phyloP scores from a whole-genome alignment of 2,888 invertebrate genomes.

The Tinea semifulvella region DNA sequence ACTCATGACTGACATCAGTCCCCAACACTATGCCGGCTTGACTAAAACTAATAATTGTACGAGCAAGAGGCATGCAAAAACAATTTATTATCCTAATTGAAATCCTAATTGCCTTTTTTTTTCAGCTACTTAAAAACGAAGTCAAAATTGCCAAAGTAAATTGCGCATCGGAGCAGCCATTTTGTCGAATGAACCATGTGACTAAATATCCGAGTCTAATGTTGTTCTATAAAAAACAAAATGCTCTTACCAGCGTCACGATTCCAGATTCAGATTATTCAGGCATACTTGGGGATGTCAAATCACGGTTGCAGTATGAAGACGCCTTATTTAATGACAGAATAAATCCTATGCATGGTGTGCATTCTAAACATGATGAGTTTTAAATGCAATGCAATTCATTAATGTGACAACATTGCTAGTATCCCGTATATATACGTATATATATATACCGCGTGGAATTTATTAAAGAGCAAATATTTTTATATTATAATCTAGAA shows the following conservation, averaged over 20 bases:
- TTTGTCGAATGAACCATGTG: conserved; percentile 52
- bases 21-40: no score
- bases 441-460: no score
- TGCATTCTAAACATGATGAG: conserved; percentile 40
- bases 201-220: conserved; percentile 46
- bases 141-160: conserved; percentile 53
- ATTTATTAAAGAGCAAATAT: no score
- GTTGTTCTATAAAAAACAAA: conserved; percentile 29
- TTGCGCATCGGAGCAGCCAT: conserved; percentile 42
- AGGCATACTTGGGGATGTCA: conserved; percentile 31
- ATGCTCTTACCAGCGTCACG: conserved; percentile 30
- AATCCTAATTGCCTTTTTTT: no score
- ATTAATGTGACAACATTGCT: not conserved
- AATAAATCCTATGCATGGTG: conserved; percentile 25
- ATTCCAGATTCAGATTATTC: conserved; percentile 34
- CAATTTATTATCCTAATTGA: no score
- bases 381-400: conserved; percentile 26
- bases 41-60: no score
- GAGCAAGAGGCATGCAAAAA: no score
- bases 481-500: no score
- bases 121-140: conserved; percentile 41
- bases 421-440: no score
- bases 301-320: conserved; percentile 33
- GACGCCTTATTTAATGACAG: conserved; percentile 28
- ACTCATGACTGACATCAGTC: no score